Percentiles rank a stretch among this genome's conserved stretches.
These are phyloP conservation scores for Nyctalus aviator DNA, from an alignment of 2,797 vertebrate species.

Conservation along the genomic window DNA sequence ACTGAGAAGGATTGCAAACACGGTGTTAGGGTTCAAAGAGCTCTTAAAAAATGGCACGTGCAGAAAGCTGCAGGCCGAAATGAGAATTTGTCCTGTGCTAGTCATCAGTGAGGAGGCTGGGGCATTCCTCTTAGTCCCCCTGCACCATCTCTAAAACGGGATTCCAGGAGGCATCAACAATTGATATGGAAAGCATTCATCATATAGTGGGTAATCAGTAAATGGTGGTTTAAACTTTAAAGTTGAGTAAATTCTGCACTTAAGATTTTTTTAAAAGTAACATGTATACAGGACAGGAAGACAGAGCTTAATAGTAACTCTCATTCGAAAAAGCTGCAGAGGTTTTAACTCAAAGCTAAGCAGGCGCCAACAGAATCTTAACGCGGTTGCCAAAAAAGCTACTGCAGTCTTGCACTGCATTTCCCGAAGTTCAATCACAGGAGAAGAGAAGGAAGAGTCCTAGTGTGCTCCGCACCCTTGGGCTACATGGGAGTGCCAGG, in stretches of 20 bases:
- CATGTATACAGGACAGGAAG: neutral
- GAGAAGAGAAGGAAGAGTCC: slow-evolving; percentile 39
- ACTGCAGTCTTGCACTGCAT: neutral
- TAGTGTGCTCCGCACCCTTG: neutral
- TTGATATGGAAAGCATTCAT: neutral
- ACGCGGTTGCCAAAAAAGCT: neutral
- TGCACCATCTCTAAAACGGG: too few species aligned
- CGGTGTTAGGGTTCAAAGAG: neutral
- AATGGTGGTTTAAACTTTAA: neutral
- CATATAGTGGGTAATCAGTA: neutral
- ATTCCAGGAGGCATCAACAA: neutral
- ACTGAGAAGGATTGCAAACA: neutral
- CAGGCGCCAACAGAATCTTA: neutral
- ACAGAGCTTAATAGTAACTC: neutral
- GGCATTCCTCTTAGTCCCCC: neutral
- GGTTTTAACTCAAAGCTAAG: slow-evolving; percentile 24
- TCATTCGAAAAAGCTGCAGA: neutral
- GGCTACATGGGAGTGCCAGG: neutral
- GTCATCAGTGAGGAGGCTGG: neutral
- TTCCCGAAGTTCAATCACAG: slow-evolving; percentile 13
- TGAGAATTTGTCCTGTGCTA: neutral
- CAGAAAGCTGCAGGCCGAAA: neutral
- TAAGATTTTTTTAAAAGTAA: neutral
- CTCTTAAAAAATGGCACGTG: neutral
- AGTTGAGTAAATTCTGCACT: slow-evolving; percentile 20